Base-by-base conservation (phyloP, 2,113 vertebrate species). In the Carollia perspicillata region DNA sequence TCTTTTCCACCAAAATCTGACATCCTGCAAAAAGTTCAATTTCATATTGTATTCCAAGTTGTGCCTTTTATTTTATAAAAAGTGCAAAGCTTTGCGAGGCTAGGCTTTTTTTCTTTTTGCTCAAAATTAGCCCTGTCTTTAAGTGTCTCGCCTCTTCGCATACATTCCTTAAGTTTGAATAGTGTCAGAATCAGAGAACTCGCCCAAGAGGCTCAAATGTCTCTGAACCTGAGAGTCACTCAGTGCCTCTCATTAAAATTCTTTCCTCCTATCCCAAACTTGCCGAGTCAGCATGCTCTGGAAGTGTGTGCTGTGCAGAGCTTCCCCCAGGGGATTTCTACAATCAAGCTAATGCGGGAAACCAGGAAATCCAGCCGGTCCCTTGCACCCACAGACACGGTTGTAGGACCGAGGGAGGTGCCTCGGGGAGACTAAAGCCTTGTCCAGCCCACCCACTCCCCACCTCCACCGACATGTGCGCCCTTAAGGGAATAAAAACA, bases 401-500 rank as follows among this genome's bases (percentile, higher is more conserved):
- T 16, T 10, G 16, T 0, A 18, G 58, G 66, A 35, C 33, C 63
- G 18, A 13, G 79, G 74, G 37, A 53, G 8, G 35, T 16, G 53
- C 23, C 18, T 69, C 47, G 6, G 33, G 17, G 40, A 77, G 33
- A 3, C 30, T 14, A 17, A 13, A 8, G 23, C 33, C 40, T 20
- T 17, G 12, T 51, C 68, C 33, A 47, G 8, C 44, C 69, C 71
- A 4, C 37, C 26, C 30, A 42, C 11, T 9, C 26, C 30, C 30
- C 28, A 18, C 1, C 9, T 13, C 6, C 4, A 16, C 33, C 0
- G 0, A 69, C 44, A 13, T 30, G n/a, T 1, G 40, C 10, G 13
- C 16, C 18, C 44, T 53, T 23, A 37, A 72, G 20, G 3, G 33
- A 63, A 65, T n/a, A 12, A 60, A 55, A 44, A 3, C 9, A 37